Conservation (phyloP, 2,797 vertebrate genomes). For the Silurus aristotelis region DNA sequence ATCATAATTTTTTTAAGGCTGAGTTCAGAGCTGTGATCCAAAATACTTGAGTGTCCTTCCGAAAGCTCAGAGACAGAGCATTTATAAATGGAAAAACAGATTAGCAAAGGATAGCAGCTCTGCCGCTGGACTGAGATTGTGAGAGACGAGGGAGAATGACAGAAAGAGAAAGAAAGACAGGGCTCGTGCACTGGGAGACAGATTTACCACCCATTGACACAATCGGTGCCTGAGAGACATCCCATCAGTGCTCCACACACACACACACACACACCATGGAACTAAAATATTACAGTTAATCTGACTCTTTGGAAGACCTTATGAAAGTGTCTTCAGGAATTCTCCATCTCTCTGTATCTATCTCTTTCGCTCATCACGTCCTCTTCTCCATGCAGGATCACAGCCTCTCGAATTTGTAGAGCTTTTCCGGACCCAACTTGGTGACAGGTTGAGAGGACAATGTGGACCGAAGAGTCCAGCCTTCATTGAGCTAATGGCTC, state of each 20-base stretch:
- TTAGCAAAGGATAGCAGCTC: slow-evolving; percentile 77
- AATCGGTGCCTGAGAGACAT: slow-evolving; percentile 53
- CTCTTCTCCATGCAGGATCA: neutral
- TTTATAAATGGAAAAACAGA: slow-evolving; percentile 75
- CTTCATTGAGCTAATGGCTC: slow-evolving; percentile 12
- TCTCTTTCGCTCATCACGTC: no score
- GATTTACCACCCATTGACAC: slow-evolving; percentile 75
- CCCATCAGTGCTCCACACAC: slow-evolving; percentile 18
- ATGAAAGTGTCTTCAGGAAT: neutral
- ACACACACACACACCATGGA: slow-evolving; percentile 1
- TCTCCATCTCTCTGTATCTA: neutral
- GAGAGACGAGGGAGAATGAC: slow-evolving; percentile 27
- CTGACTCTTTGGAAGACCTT: neutral
- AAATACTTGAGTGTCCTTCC: slow-evolving; percentile 66
- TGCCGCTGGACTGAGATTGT: slow-evolving; percentile 70
- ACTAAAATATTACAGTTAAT: slow-evolving; percentile 29
- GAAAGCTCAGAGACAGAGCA: slow-evolving; percentile 73
- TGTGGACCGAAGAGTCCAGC: neutral
- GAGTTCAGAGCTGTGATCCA: slow-evolving; percentile 3
- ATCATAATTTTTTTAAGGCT: slow-evolving; percentile 50
- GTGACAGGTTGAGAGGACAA: neutral
- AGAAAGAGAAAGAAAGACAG: slow-evolving; percentile 4
- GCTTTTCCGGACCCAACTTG: neutral
- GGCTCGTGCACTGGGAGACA: slow-evolving; percentile 39
- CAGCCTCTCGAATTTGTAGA: neutral